Conservation (phyloP, 2,797 vertebrate species). For the Thalassophryne amazonica region DNA sequence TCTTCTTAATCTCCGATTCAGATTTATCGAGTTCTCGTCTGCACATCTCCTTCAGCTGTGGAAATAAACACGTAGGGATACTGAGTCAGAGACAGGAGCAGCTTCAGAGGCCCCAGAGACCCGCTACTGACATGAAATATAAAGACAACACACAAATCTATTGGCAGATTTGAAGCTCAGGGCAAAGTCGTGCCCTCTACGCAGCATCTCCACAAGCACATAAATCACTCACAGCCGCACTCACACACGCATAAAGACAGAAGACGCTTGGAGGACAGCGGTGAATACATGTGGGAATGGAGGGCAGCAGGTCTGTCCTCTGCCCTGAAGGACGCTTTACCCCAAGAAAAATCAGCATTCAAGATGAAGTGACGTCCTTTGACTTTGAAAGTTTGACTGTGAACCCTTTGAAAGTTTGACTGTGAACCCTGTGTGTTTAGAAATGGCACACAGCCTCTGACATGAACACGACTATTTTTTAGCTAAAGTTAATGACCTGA, state of each 20-base stretch:
- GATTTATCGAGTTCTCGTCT: slow-evolving; percentile 95
- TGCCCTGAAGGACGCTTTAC: not conserved
- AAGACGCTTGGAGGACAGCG: slow-evolving; percentile 38
- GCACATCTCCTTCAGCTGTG: slow-evolving; percentile 98
- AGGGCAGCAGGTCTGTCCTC: slow-evolving; percentile 19
- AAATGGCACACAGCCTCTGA: not conserved
- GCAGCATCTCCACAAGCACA: slow-evolving; percentile 20
- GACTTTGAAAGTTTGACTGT: not conserved
- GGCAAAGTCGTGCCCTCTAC: slow-evolving; percentile 39
- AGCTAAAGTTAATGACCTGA: no score
- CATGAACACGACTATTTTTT: no score
- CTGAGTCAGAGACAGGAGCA: slow-evolving; percentile 26
- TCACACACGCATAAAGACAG: slow-evolving; percentile 23
- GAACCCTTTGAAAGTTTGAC: not conserved
- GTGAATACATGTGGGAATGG: slow-evolving; percentile 15
- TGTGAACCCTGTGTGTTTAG: not conserved
- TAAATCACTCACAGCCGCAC: slow-evolving; percentile 44
- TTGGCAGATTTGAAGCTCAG: slow-evolving; percentile 31
- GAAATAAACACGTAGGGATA: slow-evolving; percentile 24
- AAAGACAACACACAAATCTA: slow-evolving; percentile 36
- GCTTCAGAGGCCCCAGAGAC: slow-evolving; percentile 28
- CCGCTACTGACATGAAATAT: slow-evolving; percentile 27
- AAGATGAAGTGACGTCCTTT: slow-evolving; percentile 8
- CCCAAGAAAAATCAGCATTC: slow-evolving; percentile 13
- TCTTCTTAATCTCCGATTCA: slow-evolving; percentile 97